Base-by-base conservation (phyloP, 2,797 vertebrate genomes). In the Oophaga sylvatica region DNA sequence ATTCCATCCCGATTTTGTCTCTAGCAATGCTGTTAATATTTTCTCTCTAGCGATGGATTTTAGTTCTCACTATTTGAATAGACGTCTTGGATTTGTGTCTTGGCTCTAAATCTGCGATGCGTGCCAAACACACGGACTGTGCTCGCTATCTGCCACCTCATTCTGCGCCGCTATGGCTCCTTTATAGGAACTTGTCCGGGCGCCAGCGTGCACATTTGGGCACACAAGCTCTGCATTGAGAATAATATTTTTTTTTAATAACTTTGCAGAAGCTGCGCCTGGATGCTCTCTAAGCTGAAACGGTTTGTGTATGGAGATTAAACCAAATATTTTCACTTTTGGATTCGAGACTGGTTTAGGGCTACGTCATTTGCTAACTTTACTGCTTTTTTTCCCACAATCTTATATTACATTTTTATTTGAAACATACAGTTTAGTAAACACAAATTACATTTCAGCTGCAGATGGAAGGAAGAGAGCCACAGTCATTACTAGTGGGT, bases 81-180 rank as follows among this genome's bases (percentile, higher is more conserved):
- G 13, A 15, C n/a, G 75, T 56, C 75, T 26, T 26, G 75, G 22
- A 76, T 76, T 76, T 76, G 73, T 76, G 73, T 76, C 12, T 53
- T 22, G 71, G 41, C 71, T n/a, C 10, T n/a, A 48, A 15, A 53
- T 41, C 10, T 80, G 29, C 12, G 16, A 1, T 63, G 2, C 17
- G 13, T 35, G 78, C 57, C 78, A 80, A 16, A 60, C 31, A 7
- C 26, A 3, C 26, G 13, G 57, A 1, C 31, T 57, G 19, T n/a
- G 60, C 31, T 20, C 48, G 35, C 31, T 48, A 67, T 48, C 60
- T 67, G 80, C 80, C 59, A 81, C 79, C 62, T 81, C 79, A 53
- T 76, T 76, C 35, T 45, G 70, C 20, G 68, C 68, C 20, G 68
- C 68, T 71, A 75, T 75, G 80, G 80, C 48, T 63, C 60, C 79